Conservation (phyloP, 2,113 vertebrate genomes). For the Sceloporus tristichus region DNA sequence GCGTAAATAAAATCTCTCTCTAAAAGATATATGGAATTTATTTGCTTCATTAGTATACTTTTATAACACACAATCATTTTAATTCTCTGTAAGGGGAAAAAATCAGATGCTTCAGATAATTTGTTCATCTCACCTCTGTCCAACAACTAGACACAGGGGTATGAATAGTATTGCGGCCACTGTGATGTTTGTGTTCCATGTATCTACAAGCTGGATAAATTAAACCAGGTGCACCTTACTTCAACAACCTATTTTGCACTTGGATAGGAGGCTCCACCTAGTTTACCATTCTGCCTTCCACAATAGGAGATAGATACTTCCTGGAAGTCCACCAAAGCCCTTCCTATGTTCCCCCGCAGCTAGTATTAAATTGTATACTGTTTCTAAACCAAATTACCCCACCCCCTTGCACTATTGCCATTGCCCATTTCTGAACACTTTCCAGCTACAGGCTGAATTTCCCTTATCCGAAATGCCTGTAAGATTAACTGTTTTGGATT, state of each 20-base stretch:
- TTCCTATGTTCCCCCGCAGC: background rate
- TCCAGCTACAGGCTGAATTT: too few species aligned
- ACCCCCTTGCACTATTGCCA: too few species aligned
- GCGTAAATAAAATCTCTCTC: constrained; percentile 34
- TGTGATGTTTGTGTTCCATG: background rate
- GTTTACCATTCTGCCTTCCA: background rate
- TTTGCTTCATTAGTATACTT: background rate
- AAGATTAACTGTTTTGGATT: too few species aligned
- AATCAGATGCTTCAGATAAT: background rate
- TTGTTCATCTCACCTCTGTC: background rate
- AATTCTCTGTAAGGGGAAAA: too few species aligned
- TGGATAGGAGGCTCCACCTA: background rate
- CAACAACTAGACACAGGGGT: background rate
- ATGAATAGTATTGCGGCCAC: too few species aligned
- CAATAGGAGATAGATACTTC: background rate
- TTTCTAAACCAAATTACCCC: too few species aligned
- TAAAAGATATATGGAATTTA: background rate
- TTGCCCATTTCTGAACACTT: too few species aligned
- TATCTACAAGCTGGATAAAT: background rate
- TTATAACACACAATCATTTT: background rate
- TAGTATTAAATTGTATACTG: background rate
- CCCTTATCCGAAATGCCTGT: too few species aligned
- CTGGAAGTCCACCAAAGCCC: background rate
- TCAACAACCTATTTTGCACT: too few species aligned
- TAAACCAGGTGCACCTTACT: background rate